Percentiles rank a stretch among this genome's conserved stretches.
These are phyloP conservation scores for Phalangium opilio DNA, from an alignment of 2,888 invertebrate species.

Conservation along the genomic window DNA sequence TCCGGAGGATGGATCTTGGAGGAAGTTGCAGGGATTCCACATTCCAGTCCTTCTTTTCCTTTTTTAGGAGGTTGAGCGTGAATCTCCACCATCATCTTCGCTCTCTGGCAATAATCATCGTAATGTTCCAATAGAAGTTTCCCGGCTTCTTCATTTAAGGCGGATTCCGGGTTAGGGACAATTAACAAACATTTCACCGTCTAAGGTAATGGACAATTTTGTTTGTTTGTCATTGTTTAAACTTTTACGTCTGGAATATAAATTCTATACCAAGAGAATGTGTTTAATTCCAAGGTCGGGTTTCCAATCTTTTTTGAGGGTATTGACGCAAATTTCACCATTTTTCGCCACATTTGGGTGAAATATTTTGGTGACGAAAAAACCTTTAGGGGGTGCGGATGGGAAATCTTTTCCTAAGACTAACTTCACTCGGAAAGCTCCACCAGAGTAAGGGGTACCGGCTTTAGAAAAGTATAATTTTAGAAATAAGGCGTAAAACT, in stretches of 20 bases:
- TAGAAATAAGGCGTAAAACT: slow-evolving; percentile 8
- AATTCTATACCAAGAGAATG: slow-evolving; percentile 53
- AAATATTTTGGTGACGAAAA: slow-evolving; percentile 86
- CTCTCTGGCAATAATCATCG: slow-evolving; percentile 75
- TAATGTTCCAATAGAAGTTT: slow-evolving; percentile 81
- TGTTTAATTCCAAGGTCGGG: slow-evolving; percentile 88
- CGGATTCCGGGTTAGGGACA: slow-evolving; percentile 92
- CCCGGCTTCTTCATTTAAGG: slow-evolving; percentile 91
- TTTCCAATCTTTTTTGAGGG: slow-evolving; percentile 91
- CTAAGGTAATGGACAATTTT: slow-evolving; percentile 34
- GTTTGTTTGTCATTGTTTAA: background rate
- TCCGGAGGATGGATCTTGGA: slow-evolving; percentile 34
- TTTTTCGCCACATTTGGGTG: slow-evolving; percentile 87
- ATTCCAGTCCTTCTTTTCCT: slow-evolving; percentile 21
- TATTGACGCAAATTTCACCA: slow-evolving; percentile 94
- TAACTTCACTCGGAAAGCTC: slow-evolving; percentile 74
- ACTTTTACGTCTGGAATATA: background rate
- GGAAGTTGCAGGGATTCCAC: slow-evolving; percentile 14
- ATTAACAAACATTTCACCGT: slow-evolving; percentile 89
- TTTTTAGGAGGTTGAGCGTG: slow-evolving; percentile 42
- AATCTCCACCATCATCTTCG: slow-evolving; percentile 80
- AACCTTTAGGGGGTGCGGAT: slow-evolving; percentile 73
- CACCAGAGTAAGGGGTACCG: slow-evolving; percentile 80
- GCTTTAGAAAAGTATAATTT: slow-evolving; percentile 40
- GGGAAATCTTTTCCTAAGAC: slow-evolving; percentile 86